Evolutionary conservation across 2,888 invertebrate genomes (phyloP).

Genomic region (Thera britannica): DNA sequence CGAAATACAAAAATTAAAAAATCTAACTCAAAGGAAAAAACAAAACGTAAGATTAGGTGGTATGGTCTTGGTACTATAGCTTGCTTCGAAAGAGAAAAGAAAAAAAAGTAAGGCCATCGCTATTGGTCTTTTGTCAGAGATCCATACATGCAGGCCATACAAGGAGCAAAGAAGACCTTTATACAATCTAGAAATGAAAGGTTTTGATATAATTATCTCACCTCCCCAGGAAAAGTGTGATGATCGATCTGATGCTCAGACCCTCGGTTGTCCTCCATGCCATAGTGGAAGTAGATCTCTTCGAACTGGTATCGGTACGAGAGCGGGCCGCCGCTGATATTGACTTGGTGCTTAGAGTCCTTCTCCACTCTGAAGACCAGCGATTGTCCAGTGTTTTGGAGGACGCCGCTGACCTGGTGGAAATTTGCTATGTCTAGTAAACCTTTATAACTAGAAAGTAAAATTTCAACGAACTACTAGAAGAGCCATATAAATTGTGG

Average conservation of each 20-base stretch:
- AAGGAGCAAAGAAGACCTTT: too few relatives aligned
- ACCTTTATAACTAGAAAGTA: too few relatives aligned
- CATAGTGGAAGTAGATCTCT: conserved; percentile 98
- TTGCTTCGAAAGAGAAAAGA: too few relatives aligned
- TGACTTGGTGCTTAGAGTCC: conserved; percentile 95
- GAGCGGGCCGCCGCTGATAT: conserved; percentile 98
- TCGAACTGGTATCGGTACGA: conserved; percentile 98
- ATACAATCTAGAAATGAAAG: too few relatives aligned
- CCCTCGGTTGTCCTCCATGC: conserved; percentile 94
- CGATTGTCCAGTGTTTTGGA: conserved; percentile 97
- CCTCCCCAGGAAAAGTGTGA: conserved; percentile 98
- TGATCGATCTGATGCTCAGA: conserved; percentile 98
- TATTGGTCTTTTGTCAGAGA: too few relatives aligned
- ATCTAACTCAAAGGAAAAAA: too few relatives aligned
- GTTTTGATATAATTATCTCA: conserved; percentile 58
- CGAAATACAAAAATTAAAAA: too few relatives aligned
- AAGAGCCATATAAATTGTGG: background rate
- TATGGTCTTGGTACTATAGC: too few relatives aligned
- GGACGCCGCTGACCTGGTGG: conserved; percentile 92
- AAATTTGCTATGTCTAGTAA: background rate
- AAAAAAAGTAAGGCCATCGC: too few relatives aligned
- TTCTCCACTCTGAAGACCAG: conserved; percentile 96
- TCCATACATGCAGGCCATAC: too few relatives aligned
- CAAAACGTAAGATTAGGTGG: too few relatives aligned
- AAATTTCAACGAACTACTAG: too few relatives aligned